These are phyloP conservation scores for Platyscapa corneri DNA, from an alignment of 1,140 invertebrate genomes.

Conservation along the genomic window DNA sequence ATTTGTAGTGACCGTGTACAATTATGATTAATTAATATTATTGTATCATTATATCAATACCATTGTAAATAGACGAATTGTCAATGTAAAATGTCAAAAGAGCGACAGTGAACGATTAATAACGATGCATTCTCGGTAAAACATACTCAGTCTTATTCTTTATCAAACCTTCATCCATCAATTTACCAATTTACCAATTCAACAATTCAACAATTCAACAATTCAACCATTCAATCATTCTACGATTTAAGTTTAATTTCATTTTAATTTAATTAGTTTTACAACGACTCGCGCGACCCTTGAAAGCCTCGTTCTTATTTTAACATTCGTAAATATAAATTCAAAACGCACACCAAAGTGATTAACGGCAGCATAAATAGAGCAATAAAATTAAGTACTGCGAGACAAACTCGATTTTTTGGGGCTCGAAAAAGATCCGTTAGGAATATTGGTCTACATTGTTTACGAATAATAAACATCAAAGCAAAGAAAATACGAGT, in stretches of 20 bases:
- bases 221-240: too few species aligned
- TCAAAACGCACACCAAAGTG: neutral
- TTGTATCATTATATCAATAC: conserved; percentile 66
- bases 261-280: neutral
- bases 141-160: conserved; percentile 42
- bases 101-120: conserved; percentile 71
- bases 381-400: neutral
- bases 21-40: conserved; percentile 68
- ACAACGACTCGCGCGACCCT: neutral
- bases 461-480: conserved; percentile 50
- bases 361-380: neutral
- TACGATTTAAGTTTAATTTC: too few species aligned
- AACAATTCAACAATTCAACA: too few species aligned
- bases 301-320: neutral
- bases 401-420: neutral
- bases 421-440: neutral
- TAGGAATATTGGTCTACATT: conserved; percentile 18
- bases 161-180: neutral
- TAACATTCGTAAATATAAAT: neutral
- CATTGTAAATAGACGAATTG: conserved; percentile 73
- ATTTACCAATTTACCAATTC: too few species aligned
- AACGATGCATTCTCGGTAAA: conserved; percentile 69
- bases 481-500: conserved; percentile 39
- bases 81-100: conserved; percentile 70
- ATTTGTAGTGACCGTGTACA: conserved; percentile 71